Conservation (phyloP, 2,797 vertebrate species). For the Chaetophractus vellerosus region DNA sequence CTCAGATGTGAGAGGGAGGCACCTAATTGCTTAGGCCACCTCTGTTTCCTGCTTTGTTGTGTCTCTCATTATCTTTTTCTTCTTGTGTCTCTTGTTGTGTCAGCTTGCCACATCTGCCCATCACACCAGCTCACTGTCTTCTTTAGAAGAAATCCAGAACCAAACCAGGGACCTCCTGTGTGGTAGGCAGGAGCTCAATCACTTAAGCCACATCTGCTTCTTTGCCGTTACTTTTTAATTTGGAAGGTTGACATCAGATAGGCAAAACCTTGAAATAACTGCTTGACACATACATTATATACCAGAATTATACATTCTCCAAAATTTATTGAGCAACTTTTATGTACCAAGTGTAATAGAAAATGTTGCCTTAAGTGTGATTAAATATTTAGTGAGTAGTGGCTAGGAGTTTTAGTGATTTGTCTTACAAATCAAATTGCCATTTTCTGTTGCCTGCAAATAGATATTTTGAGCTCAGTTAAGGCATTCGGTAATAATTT, state of each 20-base stretch:
- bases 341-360: background rate
- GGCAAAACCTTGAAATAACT: background rate
- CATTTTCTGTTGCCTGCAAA: background rate
- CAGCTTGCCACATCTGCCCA: too few species aligned
- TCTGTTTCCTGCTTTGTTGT: too few species aligned
- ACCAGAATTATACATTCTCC: background rate
- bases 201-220: too few species aligned
- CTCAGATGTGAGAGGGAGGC: too few species aligned
- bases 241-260: background rate
- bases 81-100: too few species aligned
- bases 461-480: background rate
- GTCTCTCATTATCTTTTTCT: too few species aligned
- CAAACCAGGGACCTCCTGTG: too few species aligned
- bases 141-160: too few species aligned
- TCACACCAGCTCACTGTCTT: too few species aligned
- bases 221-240: background rate
- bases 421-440: background rate
- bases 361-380: background rate
- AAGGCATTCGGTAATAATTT: slow-evolving; percentile 26
- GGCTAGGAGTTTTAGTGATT: background rate
- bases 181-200: too few species aligned
- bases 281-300: background rate
- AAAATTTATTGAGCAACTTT: background rate
- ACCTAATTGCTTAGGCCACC: too few species aligned
- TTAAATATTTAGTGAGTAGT: background rate